Evolutionary conservation across 2,797 vertebrate genomes (phyloP).

Genomic region (Pseudochromis fuscus): DNA sequence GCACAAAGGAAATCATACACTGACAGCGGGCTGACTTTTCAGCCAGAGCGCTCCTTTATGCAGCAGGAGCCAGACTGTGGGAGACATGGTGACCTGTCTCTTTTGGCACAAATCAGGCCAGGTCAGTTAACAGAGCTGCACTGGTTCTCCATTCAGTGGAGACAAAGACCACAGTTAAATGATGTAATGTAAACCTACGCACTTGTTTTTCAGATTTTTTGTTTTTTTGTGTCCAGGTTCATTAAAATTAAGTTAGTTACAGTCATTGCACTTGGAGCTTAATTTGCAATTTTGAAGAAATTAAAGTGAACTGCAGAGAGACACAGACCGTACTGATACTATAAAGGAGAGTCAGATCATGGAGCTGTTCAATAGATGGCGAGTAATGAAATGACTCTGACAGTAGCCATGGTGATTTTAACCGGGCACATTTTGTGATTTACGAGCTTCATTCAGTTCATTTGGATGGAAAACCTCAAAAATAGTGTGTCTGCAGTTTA

Average conservation of each 20-base stretch:
- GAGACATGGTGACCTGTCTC: slow-evolving; percentile 48
- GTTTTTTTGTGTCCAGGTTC: too few relatives aligned
- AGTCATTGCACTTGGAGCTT: not conserved
- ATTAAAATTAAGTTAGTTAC: too few relatives aligned
- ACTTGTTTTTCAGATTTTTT: slow-evolving; percentile 4
- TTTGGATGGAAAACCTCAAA: slow-evolving; percentile 20
- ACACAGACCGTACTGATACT: slow-evolving; percentile 6
- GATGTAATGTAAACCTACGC: slow-evolving; percentile 16
- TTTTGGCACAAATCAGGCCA: slow-evolving; percentile 20
- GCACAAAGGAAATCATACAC: slow-evolving; percentile 65
- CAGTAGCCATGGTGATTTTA: slow-evolving; percentile 31
- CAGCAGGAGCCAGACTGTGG: slow-evolving; percentile 45
- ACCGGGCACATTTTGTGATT: slow-evolving; percentile 16
- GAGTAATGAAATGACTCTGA: slow-evolving; percentile 23
- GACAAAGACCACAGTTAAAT: slow-evolving; percentile 38
- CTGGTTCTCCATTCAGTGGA: slow-evolving; percentile 40
- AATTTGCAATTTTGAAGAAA: not conserved
- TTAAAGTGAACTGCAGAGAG: not conserved
- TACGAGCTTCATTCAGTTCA: slow-evolving; percentile 14
- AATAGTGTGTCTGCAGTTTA: not conserved
- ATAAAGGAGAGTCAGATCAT: slow-evolving; percentile 1
- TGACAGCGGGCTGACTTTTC: slow-evolving; percentile 56
- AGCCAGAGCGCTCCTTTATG: slow-evolving; percentile 62
- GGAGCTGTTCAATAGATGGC: not conserved
- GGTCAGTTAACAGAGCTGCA: slow-evolving; percentile 31